phyloP scores from a whole-genome alignment of 2,113 vertebrate species.

The Halcyon senegalensis region DNA sequence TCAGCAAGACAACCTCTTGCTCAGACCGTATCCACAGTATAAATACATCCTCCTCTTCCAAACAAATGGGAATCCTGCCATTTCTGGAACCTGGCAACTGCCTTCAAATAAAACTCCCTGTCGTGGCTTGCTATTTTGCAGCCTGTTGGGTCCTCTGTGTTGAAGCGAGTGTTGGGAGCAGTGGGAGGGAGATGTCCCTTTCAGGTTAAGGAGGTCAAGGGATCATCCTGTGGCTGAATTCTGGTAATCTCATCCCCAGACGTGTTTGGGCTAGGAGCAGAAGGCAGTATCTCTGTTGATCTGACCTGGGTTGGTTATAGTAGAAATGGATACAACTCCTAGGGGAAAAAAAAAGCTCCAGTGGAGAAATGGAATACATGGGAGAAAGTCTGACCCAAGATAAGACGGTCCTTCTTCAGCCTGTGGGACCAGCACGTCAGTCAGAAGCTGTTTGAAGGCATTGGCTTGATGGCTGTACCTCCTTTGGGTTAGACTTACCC shows the following conservation, averaged over 20 bases:
- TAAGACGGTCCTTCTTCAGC: not conserved
- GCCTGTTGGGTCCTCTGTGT: not conserved
- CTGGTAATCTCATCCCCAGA: not conserved
- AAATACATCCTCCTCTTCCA: constrained; percentile 42
- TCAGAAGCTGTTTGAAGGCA: not conserved
- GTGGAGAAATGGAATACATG: not conserved
- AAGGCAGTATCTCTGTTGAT: not conserved
- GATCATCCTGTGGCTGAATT: not conserved
- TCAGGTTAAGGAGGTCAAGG: not conserved
- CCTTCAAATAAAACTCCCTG: constrained; percentile 19
- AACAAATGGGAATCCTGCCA: constrained; percentile 45
- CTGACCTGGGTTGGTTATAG: not conserved
- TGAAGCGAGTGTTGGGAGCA: not conserved
- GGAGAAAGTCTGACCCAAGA: not conserved
- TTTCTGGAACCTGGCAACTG: constrained; percentile 35
- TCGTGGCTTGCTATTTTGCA: not conserved
- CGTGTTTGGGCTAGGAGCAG: not conserved
- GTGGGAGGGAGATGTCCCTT: not conserved
- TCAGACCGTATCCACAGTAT: not conserved
- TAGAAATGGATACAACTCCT: not conserved
- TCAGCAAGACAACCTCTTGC: constrained; percentile 44
- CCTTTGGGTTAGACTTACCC: not conserved
- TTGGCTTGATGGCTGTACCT: not conserved
- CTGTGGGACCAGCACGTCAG: not conserved
- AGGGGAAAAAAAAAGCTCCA: not conserved